Conservation (phyloP, 1,140 invertebrate genomes). For the Drosophila nigromelanica region DNA sequence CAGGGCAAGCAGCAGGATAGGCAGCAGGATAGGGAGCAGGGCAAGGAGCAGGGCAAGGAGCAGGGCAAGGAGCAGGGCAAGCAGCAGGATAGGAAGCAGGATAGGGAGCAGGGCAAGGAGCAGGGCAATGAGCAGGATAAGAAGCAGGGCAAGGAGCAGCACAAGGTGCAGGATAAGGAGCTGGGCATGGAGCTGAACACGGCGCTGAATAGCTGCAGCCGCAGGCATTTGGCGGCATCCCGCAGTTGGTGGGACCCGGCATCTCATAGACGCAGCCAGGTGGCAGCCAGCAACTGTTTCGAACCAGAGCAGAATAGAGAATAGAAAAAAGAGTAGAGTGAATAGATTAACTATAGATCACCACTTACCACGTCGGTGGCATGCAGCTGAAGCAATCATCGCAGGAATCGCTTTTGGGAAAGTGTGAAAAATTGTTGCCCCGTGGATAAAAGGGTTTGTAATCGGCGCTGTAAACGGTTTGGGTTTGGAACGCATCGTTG, state of each 20-base stretch:
- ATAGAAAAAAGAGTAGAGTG: not conserved
- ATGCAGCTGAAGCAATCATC: not conserved
- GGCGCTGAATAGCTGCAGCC: not conserved
- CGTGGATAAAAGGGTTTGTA: constrained; percentile 14
- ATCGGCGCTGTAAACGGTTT: constrained; percentile 46
- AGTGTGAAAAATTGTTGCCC: constrained; percentile 32
- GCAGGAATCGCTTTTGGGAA: not conserved
- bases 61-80: no score
- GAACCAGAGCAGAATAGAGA: not conserved
- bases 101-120: no score
- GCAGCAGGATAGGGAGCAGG: not conserved
- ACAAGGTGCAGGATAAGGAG: no score
- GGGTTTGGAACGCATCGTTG: constrained; percentile 30
- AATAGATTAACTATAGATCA: no score
- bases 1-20: not conserved
- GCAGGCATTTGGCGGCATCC: not conserved
- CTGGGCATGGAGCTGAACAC: no score
- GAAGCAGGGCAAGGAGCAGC: no score
- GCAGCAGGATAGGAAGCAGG: no score
- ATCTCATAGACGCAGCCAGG: not conserved
- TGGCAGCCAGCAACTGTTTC: not conserved
- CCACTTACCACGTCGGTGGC: not conserved
- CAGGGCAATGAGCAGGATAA: not conserved
- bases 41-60: no score
- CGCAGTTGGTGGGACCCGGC: not conserved